Conservation (phyloP, 2,888 invertebrate genomes). For the Microlaimidae sp. region DNA sequence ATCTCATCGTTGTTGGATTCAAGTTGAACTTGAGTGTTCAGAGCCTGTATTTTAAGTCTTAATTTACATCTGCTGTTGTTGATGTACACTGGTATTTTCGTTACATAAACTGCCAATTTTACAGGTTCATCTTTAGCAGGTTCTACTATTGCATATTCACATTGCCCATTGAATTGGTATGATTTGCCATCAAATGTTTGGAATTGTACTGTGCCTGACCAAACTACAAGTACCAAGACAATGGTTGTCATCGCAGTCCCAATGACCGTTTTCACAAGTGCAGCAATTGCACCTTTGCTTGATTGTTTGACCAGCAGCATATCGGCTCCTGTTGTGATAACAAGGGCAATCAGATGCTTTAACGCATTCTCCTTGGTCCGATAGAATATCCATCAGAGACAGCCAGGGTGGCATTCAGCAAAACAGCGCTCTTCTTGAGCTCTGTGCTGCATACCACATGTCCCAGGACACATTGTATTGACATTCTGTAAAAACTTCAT, state of each 20-base stretch:
- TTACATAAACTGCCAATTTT: background rate
- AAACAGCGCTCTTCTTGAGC: conserved; percentile 47
- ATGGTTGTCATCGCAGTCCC: conserved; percentile 56
- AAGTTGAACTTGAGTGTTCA: background rate
- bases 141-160: conserved; percentile 56
- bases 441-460: conserved; percentile 24
- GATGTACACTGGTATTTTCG: background rate
- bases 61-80: background rate
- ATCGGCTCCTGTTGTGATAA: conserved; percentile 68
- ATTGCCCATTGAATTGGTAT: conserved; percentile 76
- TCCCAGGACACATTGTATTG: conserved; percentile 4
- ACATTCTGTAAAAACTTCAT: conserved; percentile 12
- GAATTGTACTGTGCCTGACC: conserved; percentile 74
- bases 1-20: background rate
- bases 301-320: conserved; percentile 55
- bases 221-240: conserved; percentile 70
- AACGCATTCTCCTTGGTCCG: conserved; percentile 46
- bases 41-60: background rate
- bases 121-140: background rate
- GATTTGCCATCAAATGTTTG: conserved; percentile 69
- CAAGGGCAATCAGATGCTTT: conserved; percentile 59
- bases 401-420: conserved; percentile 46
- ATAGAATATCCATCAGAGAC: conserved; percentile 9
- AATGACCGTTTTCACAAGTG: conserved; percentile 55
- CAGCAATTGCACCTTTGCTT: conserved; percentile 61